Evolutionary conservation across 2,797 vertebrate species (phyloP).

Genomic region (Poeciliopsis presidionis): DNA sequence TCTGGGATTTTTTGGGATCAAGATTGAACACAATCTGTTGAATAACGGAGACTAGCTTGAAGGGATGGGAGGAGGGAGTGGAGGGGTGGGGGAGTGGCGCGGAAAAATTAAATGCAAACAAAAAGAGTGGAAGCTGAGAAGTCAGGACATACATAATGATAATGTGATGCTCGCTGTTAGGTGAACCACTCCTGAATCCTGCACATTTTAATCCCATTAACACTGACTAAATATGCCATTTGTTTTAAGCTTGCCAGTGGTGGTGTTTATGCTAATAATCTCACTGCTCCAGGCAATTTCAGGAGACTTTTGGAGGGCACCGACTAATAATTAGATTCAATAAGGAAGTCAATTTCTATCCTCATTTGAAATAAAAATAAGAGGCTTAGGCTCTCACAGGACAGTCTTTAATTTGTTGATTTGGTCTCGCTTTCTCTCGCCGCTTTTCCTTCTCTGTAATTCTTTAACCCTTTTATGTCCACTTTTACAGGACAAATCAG

Average conservation of each 20-base stretch:
- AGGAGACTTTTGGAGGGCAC: conserved; percentile 83
- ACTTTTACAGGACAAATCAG: conserved; percentile 36
- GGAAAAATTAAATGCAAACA: conserved; percentile 81
- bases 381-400: conserved; percentile 79
- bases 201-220: conserved; percentile 84
- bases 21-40: conserved; percentile 84
- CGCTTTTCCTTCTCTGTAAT: conserved; percentile 55
- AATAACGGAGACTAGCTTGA: conserved; percentile 71
- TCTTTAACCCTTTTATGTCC: conserved; percentile 60
- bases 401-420: conserved; percentile 79
- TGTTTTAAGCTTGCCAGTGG: conserved; percentile 84
- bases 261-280: conserved; percentile 84
- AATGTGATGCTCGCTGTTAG: conserved; percentile 77
- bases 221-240: conserved; percentile 85
- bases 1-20: conserved; percentile 82
- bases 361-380: conserved; percentile 84
- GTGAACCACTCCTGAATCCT: conserved; percentile 75
- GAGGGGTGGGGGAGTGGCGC: conserved; percentile 41
- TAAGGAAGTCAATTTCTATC: conserved; percentile 83
- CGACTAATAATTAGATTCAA: conserved; percentile 84
- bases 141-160: conserved; percentile 79
- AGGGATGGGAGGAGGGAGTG: conserved; percentile 5
- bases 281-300: conserved; percentile 77
- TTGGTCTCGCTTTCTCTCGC: conserved; percentile 68
- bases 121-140: conserved; percentile 70